Evolutionary conservation across 2,113 vertebrate species (phyloP).

Genomic region (Semnornis frantzii): DNA sequence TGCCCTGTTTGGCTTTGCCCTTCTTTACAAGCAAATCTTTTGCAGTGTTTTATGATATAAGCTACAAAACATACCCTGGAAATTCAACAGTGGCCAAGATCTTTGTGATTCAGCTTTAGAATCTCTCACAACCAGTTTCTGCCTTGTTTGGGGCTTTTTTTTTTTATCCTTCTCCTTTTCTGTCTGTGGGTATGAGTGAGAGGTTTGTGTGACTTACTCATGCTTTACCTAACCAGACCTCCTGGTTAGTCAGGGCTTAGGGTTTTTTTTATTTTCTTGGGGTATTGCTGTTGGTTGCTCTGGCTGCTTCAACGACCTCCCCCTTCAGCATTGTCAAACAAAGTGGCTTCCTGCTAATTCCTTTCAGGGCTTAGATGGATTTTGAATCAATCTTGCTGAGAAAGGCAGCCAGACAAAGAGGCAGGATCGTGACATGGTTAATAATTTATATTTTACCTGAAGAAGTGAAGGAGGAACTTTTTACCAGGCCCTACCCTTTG

Average conservation of each 20-base stretch:
- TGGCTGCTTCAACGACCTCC: neutral
- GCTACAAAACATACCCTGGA: neutral
- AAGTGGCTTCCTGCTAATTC: constrained; percentile 40
- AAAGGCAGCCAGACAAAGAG: constrained; percentile 37
- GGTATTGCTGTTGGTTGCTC: neutral
- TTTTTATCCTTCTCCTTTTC: neutral
- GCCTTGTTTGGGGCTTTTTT: neutral
- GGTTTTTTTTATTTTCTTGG: neutral
- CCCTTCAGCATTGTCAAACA: constrained; percentile 4
- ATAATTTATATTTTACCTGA: constrained; percentile 19
- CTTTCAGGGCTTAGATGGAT: constrained; percentile 46
- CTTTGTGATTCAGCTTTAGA: neutral
- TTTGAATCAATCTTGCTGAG: constrained; percentile 54
- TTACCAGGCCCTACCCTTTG: neutral
- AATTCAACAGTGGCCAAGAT: neutral
- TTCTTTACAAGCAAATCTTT: neutral
- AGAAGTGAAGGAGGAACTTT: neutral
- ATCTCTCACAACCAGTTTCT: neutral
- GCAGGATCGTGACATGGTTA: constrained; percentile 13
- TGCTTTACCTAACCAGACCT: neutral
- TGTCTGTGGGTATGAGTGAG: neutral
- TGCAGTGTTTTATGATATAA: neutral
- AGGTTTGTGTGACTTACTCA: neutral
- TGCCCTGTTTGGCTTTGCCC: neutral
- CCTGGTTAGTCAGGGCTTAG: neutral